phyloP scores from a whole-genome alignment of 1,140 invertebrate species.

The Drosophila rufa region DNA sequence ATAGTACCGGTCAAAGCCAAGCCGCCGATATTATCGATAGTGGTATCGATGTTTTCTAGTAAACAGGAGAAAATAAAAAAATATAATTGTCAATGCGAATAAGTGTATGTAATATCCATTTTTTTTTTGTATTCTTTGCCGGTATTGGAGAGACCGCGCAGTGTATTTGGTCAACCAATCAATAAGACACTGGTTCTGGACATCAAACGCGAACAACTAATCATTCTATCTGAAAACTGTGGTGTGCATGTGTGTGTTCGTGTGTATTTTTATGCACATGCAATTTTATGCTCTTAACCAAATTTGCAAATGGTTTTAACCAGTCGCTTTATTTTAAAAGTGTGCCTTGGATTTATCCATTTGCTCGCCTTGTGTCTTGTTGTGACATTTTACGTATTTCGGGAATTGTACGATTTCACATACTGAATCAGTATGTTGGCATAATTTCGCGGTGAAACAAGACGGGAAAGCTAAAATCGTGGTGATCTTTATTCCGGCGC shows the following conservation, averaged over 20 bases:
- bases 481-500: constrained; percentile 11
- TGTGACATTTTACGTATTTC: not conserved
- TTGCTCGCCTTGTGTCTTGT: not conserved
- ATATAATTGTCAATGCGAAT: constrained; percentile 28
- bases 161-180: not conserved
- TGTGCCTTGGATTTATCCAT: not conserved
- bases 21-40: constrained; percentile 2
- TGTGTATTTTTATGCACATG: constrained; percentile 47
- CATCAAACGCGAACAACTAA: not conserved
- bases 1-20: constrained; percentile 1
- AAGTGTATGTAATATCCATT: constrained; percentile 32
- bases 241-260: constrained; percentile 35
- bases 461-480: constrained; percentile 12
- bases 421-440: constrained; percentile 13
- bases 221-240: not conserved
- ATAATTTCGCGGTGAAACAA: constrained; percentile 15
- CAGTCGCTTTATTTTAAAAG: not conserved
- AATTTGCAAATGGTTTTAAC: constrained; percentile 5
- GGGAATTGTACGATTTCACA: not conserved
- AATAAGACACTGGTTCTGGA: not conserved
- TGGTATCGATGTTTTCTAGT: constrained; percentile 11
- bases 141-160: constrained; percentile 5
- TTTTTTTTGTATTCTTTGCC: constrained; percentile 5
- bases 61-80: constrained; percentile 28
- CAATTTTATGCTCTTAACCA: constrained; percentile 40